Evolutionary conservation across 2,797 vertebrate genomes (phyloP).

Genomic region (Amblyraja radiata): DNA sequence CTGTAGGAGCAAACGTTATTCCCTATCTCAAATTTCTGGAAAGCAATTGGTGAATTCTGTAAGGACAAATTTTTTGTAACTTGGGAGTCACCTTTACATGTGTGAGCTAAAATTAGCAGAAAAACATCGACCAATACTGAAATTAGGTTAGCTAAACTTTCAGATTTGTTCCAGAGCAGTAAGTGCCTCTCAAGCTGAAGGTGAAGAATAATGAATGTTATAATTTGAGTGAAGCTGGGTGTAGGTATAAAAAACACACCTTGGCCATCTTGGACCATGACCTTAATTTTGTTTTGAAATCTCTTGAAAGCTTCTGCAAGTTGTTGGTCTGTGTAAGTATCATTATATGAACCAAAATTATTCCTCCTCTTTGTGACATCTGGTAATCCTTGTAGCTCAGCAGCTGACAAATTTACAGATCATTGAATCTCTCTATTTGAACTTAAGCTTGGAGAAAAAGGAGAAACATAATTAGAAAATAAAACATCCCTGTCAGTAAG

Average conservation of each 20-base stretch:
- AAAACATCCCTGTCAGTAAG: not conserved
- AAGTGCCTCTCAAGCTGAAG: not conserved
- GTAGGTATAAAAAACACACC: not conserved
- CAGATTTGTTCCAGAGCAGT: not conserved
- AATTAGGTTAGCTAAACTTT: not conserved
- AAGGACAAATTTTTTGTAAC: too few relatives aligned
- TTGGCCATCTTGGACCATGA: not conserved
- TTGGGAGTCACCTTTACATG: too few relatives aligned
- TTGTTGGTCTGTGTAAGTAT: not conserved
- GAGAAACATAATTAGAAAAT: not conserved
- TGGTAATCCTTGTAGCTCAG: not conserved
- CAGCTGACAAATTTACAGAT: not conserved
- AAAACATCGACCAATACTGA: not conserved
- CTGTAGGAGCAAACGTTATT: too few relatives aligned
- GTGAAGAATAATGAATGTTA: not conserved
- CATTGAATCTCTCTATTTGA: not conserved
- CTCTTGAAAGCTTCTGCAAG: not conserved
- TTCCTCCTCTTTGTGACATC: not conserved
- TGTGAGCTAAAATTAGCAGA: not conserved
- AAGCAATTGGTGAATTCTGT: too few relatives aligned
- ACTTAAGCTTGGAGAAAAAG: slow-evolving; percentile 6
- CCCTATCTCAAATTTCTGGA: too few relatives aligned
- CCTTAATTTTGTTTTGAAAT: not conserved
- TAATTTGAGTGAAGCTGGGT: not conserved
- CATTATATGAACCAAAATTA: not conserved